Conservation (phyloP, 2,888 invertebrate species). For the Rhamphomyia laevipes region DNA sequence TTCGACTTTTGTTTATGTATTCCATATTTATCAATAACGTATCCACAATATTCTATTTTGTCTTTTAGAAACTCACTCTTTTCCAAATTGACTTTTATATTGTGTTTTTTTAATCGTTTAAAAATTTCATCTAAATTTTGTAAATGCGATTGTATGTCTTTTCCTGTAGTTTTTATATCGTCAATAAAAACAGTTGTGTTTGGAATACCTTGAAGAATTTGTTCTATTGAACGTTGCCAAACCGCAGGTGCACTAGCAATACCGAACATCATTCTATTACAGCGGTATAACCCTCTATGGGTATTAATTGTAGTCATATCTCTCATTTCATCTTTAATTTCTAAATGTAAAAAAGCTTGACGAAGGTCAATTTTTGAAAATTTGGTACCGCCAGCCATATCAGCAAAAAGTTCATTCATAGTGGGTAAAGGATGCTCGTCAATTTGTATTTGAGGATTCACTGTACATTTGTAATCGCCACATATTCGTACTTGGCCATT, state of each 20-base stretch:
- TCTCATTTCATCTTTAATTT: conserved; percentile 20
- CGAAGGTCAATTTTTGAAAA: conserved; percentile 21
- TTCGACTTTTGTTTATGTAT: conserved; percentile 19
- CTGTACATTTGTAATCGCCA: conserved; percentile 17
- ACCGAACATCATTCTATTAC: conserved; percentile 28
- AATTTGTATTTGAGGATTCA: conserved; percentile 19
- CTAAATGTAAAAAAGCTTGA: conserved; percentile 27
- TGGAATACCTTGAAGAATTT: conserved; percentile 21
- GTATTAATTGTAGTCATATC: conserved; percentile 25
- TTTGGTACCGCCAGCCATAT: conserved; percentile 14
- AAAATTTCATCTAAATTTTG: conserved; percentile 17
- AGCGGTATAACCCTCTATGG: conserved; percentile 25
- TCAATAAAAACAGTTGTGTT: conserved; percentile 23
- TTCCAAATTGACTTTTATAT: conserved; percentile 17
- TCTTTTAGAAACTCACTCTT: conserved; percentile 27
- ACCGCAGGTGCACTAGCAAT: conserved; percentile 28
- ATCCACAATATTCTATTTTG: conserved; percentile 23
- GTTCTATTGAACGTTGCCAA: conserved; percentile 26
- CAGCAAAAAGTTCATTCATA: conserved; percentile 17
- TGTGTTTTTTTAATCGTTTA: conserved; percentile 15
- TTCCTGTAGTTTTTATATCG: conserved; percentile 21
- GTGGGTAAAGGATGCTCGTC: conserved; percentile 20
- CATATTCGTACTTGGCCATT: conserved; percentile 19
- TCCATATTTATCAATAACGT: too few species aligned
- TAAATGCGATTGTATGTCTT: conserved; percentile 17